These are phyloP conservation scores for Caranx melampygus DNA, from an alignment of 2,113 vertebrate genomes.

Conservation along the genomic window DNA sequence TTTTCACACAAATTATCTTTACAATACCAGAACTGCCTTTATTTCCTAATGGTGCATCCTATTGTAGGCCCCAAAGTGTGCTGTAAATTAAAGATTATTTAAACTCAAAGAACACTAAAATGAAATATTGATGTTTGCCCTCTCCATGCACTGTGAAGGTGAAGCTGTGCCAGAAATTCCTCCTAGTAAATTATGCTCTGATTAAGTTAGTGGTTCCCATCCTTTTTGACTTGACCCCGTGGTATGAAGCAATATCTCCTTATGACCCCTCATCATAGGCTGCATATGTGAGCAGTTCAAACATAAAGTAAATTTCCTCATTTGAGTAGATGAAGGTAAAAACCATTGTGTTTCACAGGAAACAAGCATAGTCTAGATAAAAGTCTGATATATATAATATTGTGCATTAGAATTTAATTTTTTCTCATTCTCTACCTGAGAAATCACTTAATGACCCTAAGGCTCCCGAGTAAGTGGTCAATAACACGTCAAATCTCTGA, in stretches of 20 bases:
- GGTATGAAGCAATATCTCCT: neutral
- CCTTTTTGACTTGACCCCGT: neutral
- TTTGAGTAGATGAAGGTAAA: neutral
- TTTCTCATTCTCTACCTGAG: neutral
- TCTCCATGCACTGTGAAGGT: neutral
- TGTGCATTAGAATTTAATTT: neutral
- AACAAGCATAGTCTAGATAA: neutral
- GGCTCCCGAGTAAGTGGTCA: neutral
- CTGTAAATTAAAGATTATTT: neutral
- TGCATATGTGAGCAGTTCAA: neutral
- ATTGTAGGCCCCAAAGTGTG: neutral
- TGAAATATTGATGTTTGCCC: neutral
- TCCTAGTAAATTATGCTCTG: neutral
- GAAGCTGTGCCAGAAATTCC: neutral
- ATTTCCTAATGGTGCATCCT: neutral
- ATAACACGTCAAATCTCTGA: neutral
- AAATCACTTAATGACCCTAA: neutral
- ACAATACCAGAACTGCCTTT: neutral
- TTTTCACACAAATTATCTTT: constrained; percentile 8
- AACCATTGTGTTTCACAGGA: neutral
- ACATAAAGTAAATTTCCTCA: neutral
- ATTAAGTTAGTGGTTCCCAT: neutral
- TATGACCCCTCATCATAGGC: neutral
- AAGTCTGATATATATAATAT: neutral
- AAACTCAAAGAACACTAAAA: neutral